These are phyloP conservation scores for Ceratosolen solmsi DNA, from an alignment of 1,140 invertebrate genomes.

Conservation along the genomic window DNA sequence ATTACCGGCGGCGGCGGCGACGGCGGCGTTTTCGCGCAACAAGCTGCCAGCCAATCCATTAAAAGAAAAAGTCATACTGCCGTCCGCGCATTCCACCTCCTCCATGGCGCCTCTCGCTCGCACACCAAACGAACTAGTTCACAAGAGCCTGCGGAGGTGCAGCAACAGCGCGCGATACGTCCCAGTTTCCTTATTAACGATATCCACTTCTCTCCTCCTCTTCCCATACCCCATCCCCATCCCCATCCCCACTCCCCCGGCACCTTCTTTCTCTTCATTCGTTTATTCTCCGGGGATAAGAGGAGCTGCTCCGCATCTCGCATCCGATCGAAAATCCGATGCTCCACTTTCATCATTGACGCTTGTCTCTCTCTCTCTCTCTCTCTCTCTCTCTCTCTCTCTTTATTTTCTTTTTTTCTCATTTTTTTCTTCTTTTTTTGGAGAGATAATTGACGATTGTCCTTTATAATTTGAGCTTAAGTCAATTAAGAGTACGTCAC, in stretches of 20 bases:
- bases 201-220: slow-evolving; percentile 37
- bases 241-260: background rate
- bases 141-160: slow-evolving; percentile 15
- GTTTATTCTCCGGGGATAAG: background rate
- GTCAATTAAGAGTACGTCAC: too few relatives aligned
- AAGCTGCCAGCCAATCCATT: background rate
- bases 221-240: slow-evolving; percentile 1
- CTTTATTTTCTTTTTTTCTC: too few relatives aligned
- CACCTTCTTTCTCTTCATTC: too few relatives aligned
- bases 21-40: background rate
- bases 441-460: too few relatives aligned
- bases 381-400: too few relatives aligned
- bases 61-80: background rate
- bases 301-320: background rate
- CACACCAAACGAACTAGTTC: slow-evolving; percentile 12
- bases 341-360: slow-evolving; percentile 5
- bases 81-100: background rate
- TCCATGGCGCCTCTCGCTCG: slow-evolving; percentile 17
- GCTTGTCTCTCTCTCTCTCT: background rate
- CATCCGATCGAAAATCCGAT: background rate
- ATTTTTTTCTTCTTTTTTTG: too few relatives aligned
- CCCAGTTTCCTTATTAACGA: slow-evolving; percentile 61
- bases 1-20: background rate
- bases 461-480: too few relatives aligned
- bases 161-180: slow-evolving; percentile 37